These are phyloP conservation scores for Dynastes grantii DNA, from an alignment of 2,888 invertebrate genomes.

Conservation along the genomic window DNA sequence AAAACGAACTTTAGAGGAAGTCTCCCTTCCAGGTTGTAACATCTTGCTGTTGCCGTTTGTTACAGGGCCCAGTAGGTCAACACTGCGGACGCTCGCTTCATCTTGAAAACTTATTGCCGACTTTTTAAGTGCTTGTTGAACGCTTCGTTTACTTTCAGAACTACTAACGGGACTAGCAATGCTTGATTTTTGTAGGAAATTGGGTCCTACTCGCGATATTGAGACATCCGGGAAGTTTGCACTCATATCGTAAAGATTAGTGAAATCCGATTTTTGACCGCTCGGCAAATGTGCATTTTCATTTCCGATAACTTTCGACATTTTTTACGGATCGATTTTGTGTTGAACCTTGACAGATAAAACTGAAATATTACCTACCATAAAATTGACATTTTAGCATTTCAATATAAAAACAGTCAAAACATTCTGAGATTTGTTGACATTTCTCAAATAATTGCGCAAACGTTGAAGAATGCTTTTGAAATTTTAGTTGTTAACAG, in stretches of 20 bases:
- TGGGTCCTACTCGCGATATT: background rate
- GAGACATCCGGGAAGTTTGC: background rate
- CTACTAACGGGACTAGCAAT: background rate
- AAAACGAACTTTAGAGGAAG: conserved; percentile 47
- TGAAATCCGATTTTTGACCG: no score
- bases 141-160: background rate
- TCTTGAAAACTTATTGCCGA: conserved; percentile 35
- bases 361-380: background rate
- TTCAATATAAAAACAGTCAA: no score
- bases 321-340: conserved; percentile 13
- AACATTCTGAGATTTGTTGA: no score
- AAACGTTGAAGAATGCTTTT: no score
- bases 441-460: no score
- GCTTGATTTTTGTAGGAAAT: background rate
- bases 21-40: no score
- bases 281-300: no score
- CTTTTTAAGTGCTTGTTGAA: conserved; percentile 14
- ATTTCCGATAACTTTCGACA: conserved; percentile 10
- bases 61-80: background rate
- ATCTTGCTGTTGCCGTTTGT: no score
- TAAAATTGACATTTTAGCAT: no score
- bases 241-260: no score
- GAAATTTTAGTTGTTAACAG: no score
- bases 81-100: background rate
- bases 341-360: background rate